Conservation (phyloP, 2,888 invertebrate species). For the Cephus nigrinus region DNA sequence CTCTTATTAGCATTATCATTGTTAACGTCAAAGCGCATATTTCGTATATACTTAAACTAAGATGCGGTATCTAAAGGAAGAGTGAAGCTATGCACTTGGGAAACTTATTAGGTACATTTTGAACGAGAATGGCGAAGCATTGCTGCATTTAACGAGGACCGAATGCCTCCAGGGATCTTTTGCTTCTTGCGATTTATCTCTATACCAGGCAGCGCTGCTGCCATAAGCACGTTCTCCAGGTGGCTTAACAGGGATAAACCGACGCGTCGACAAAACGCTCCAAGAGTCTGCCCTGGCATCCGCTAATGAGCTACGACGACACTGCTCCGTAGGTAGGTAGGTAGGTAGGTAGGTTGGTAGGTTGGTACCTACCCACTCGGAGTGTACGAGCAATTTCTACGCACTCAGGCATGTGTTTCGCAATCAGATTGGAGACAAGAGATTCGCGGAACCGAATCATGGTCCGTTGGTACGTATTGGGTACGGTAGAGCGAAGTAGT, state of each 20-base stretch:
- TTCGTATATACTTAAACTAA: not conserved
- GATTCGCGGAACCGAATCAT: not conserved
- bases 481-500: not conserved
- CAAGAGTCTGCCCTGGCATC: slow-evolving; percentile 23
- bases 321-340: not conserved
- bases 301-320: slow-evolving; percentile 35
- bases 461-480: not conserved
- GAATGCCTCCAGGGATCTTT: not conserved
- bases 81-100: not conserved
- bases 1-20: not conserved
- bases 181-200: not conserved
- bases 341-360: not conserved
- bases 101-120: not conserved
- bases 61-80: not conserved
- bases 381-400: not conserved
- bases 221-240: not conserved
- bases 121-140: not conserved
- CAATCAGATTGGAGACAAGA: not conserved
- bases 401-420: not conserved
- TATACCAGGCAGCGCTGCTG: not conserved
- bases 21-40: not conserved
- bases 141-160: not conserved
- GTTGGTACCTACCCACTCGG: not conserved
- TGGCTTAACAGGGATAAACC: not conserved
- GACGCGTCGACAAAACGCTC: slow-evolving; percentile 5